These are phyloP conservation scores for Calameuta pallipes DNA, from an alignment of 2,888 invertebrate genomes.

Conservation along the genomic window DNA sequence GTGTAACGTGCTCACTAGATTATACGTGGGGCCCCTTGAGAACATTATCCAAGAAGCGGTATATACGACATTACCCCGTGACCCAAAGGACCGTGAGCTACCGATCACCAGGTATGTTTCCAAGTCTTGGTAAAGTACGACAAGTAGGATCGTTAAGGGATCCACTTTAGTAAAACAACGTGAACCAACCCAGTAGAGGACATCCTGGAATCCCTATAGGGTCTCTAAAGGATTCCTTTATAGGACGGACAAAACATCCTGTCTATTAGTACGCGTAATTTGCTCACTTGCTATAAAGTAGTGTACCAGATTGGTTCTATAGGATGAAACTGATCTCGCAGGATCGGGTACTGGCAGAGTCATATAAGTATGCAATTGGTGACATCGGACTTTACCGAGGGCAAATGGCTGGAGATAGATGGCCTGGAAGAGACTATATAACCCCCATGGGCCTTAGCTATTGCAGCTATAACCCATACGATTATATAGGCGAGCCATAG, in stretches of 20 bases:
- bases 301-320: neutral
- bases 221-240: neutral
- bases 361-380: neutral
- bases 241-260: neutral
- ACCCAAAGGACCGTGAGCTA: slow-evolving; percentile 3
- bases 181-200: neutral
- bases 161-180: neutral
- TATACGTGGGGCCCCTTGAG: neutral
- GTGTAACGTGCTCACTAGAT: neutral
- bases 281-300: neutral
- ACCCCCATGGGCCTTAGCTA: neutral
- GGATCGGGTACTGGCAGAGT: neutral
- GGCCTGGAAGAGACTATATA: neutral
- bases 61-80: slow-evolving; percentile 5
- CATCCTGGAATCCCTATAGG: neutral
- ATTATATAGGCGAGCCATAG: slow-evolving; percentile 23
- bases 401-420: neutral
- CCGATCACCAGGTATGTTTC: neutral
- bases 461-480: slow-evolving; percentile 11
- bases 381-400: neutral
- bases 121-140: neutral
- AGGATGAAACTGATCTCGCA: neutral
- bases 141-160: neutral
- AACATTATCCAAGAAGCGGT: neutral
- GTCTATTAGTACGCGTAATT: neutral